These are phyloP conservation scores for Pyrrhosoma nymphula DNA, from an alignment of 2,888 invertebrate species.

Conservation along the genomic window DNA sequence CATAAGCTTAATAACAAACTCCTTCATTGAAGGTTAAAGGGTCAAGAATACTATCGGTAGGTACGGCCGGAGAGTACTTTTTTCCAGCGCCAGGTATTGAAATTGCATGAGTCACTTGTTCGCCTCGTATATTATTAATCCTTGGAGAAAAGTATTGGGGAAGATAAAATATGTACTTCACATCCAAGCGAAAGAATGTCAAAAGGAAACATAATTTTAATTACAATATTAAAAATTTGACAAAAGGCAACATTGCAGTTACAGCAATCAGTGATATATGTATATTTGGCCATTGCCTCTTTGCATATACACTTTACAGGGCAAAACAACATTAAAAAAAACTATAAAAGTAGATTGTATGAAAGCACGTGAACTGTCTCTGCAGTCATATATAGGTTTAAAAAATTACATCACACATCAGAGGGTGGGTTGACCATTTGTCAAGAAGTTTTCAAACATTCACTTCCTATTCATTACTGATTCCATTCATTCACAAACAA, in stretches of 20 bases:
- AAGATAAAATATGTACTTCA: too few relatives aligned
- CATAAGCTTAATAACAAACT: too few relatives aligned
- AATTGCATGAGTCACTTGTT: too few relatives aligned
- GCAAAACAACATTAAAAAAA: constrained; percentile 39
- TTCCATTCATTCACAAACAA: background rate
- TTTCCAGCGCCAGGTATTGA: too few relatives aligned
- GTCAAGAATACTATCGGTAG: too few relatives aligned
- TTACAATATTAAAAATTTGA: constrained; percentile 55
- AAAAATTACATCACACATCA: constrained; percentile 17
- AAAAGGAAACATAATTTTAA: constrained; percentile 34
- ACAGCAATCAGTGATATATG: constrained; percentile 21
- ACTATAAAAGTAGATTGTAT: constrained; percentile 53
- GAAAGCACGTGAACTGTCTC: constrained; percentile 25
- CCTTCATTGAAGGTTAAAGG: too few relatives aligned
- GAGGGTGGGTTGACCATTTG: background rate
- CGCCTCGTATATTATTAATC: too few relatives aligned
- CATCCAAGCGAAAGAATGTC: background rate
- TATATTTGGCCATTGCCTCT: constrained; percentile 30
- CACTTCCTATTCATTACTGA: background rate
- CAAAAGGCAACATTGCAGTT: constrained; percentile 50
- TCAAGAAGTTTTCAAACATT: background rate
- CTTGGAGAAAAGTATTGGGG: too few relatives aligned
- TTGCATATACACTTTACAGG: background rate
- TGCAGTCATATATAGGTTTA: constrained; percentile 9
- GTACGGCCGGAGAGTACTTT: too few relatives aligned